Evolutionary conservation across 2,888 invertebrate genomes (phyloP).

Genomic region (Anodontia alba): DNA sequence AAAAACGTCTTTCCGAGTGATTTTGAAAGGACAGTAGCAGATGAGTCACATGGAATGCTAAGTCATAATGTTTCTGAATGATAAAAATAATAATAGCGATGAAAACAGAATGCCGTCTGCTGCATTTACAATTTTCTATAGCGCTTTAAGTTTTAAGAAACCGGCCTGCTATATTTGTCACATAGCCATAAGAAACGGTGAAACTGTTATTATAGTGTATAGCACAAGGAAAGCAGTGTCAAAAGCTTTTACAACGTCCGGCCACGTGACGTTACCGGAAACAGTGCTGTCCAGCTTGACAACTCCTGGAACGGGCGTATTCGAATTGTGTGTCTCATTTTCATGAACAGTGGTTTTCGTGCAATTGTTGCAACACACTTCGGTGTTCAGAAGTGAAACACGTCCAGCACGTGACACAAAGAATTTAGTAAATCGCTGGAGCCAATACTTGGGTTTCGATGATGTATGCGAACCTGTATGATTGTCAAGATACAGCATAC

Average conservation of each 20-base stretch:
- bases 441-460: constrained; percentile 18
- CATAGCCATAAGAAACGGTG: too few species aligned
- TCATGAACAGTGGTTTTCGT: not conserved
- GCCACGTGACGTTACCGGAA: constrained; percentile 44
- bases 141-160: too few species aligned
- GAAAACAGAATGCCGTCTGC: too few species aligned
- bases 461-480: constrained; percentile 37
- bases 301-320: not conserved
- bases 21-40: too few species aligned
- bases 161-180: too few species aligned
- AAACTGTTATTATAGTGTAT: constrained; percentile 16
- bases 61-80: too few species aligned
- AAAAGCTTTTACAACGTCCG: constrained; percentile 35
- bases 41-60: too few species aligned
- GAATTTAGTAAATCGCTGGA: not conserved
- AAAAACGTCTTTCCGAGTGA: too few species aligned
- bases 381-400: too few species aligned
- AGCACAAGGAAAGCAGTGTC: constrained; percentile 40
- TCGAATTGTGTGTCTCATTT: not conserved
- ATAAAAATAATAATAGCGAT: too few species aligned
- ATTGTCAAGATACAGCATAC: constrained; percentile 14
- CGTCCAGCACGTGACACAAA: not conserved
- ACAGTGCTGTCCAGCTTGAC: not conserved
- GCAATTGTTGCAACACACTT: not conserved
- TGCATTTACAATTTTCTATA: too few species aligned